Conservation (phyloP, 2,888 invertebrate species). For the Drosophila diplacantha region DNA sequence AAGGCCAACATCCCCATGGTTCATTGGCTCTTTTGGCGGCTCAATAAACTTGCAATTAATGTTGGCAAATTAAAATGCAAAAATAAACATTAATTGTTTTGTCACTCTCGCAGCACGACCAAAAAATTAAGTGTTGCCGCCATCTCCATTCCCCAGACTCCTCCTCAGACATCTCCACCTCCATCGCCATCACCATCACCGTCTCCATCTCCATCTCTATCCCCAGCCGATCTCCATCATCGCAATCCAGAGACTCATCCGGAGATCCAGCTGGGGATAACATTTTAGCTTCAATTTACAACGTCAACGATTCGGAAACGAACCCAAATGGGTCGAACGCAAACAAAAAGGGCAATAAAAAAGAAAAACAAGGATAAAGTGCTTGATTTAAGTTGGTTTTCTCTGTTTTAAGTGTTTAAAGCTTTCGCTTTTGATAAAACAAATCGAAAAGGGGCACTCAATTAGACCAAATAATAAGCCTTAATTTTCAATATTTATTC, state of each 20-base stretch:
- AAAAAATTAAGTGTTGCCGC: constrained; percentile 45
- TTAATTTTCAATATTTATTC: not conserved
- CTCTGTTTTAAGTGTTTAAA: not conserved
- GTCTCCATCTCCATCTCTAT: constrained; percentile 4
- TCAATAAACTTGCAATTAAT: constrained; percentile 74
- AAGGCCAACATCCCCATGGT: constrained; percentile 52
- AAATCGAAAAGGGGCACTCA: not conserved
- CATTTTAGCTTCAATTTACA: constrained; percentile 39
- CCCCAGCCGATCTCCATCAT: constrained; percentile 16
- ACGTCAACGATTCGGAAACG: constrained; percentile 17
- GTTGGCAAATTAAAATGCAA: constrained; percentile 70
- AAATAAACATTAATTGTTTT: constrained; percentile 73
- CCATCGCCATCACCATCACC: not conserved
- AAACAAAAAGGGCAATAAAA: not conserved
- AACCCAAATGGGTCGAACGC: constrained; percentile 6
- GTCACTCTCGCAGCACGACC: constrained; percentile 39
- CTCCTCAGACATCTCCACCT: not conserved
- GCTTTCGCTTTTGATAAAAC: not conserved
- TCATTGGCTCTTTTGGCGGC: constrained; percentile 51
- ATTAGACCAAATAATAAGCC: no score
- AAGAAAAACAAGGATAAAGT: constrained; percentile 6
- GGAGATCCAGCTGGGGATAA: constrained; percentile 34
- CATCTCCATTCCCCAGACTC: not conserved
- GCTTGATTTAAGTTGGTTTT: constrained; percentile 4
- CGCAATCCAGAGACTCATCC: constrained; percentile 12